Evolutionary conservation across 2,888 invertebrate genomes (phyloP).

Genomic region (Emesis furor): DNA sequence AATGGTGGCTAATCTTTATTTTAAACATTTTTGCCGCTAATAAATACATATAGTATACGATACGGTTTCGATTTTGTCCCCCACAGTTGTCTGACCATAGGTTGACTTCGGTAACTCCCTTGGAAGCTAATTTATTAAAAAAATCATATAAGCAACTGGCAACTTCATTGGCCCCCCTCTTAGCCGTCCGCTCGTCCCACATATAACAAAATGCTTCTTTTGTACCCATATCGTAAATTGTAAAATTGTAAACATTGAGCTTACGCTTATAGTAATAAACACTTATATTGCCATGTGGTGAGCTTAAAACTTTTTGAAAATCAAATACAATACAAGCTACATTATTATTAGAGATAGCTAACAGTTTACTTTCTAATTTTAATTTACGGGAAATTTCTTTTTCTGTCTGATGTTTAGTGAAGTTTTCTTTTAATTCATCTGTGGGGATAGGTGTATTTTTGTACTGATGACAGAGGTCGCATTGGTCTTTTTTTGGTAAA

Average conservation of each 20-base stretch:
- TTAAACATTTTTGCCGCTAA: background rate
- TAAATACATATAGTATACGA: background rate
- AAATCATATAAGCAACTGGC: background rate
- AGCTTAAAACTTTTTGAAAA: constrained; percentile 47
- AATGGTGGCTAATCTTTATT: background rate
- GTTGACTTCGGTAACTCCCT: background rate
- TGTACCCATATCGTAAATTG: background rate
- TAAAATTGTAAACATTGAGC: constrained; percentile 30
- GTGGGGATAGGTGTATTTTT: constrained; percentile 31
- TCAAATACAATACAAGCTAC: constrained; percentile 40
- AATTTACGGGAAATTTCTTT: constrained; percentile 45
- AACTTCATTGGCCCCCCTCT: background rate
- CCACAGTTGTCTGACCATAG: background rate
- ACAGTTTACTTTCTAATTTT: constrained; percentile 42
- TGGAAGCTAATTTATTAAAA: background rate
- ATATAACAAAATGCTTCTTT: background rate
- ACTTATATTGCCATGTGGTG: constrained; percentile 40
- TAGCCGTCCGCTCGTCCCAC: background rate
- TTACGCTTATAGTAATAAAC: constrained; percentile 39
- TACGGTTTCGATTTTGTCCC: background rate
- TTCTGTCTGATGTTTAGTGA: constrained; percentile 45
- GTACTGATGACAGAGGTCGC: constrained; percentile 36
- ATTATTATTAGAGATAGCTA: constrained; percentile 19
- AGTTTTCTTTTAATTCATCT: constrained; percentile 42
- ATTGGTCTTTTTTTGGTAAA: constrained; percentile 41